Base-by-base conservation (phyloP, 2,888 invertebrate genomes). In the Xiphydria camelus region DNA sequence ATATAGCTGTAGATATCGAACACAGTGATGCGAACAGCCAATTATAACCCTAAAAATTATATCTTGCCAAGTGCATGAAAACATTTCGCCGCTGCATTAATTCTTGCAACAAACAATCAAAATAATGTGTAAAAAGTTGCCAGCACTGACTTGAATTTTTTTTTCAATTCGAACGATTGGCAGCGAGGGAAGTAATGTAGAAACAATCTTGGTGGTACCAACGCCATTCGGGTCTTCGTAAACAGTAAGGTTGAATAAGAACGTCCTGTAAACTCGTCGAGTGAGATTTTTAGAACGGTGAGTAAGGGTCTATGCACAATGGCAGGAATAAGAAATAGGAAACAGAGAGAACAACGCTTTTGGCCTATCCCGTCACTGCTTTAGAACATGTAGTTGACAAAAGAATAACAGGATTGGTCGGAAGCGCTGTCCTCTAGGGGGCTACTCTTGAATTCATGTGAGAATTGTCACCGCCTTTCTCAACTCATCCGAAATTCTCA, bases 141-240 rank as follows among this genome's bases (percentile, higher is more conserved):
- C 75, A 75, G 73, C 75, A 73, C 75, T 75, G 74, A 73, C 73
- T 72, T 70, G 64, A 64, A 66, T 65, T 65, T 71, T 73, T 65
- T 42, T 64, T 60, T 62, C 54, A 52, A 57, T 61, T 57, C 53
- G 62, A 55, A 62, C 67, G 65, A 75, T 75, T 75, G 74, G 74
- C 58, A 75, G 64, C 62, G 62, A 65, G 61, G 59, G 44, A 57
- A 57, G 53, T 55, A 55, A 46, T 49, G 40, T 48, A 57, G 39
- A 49, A 49, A 41, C 35, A 41, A 42, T 34, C 34, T 46, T 58
- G 45, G 47, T 51, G 52, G 45, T 58, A 54, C 56, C 59, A 68
- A 69, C 70, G 68, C 66, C 68, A 70, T 69, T 66, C 61, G 62
- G 32, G 41, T 44, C 45, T 17, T 50, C 55, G 44, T 46, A 42